phyloP scores from a whole-genome alignment of 35 echinoderm and acorn worm species.

The Strongylocentrotus purpuratus region DNA sequence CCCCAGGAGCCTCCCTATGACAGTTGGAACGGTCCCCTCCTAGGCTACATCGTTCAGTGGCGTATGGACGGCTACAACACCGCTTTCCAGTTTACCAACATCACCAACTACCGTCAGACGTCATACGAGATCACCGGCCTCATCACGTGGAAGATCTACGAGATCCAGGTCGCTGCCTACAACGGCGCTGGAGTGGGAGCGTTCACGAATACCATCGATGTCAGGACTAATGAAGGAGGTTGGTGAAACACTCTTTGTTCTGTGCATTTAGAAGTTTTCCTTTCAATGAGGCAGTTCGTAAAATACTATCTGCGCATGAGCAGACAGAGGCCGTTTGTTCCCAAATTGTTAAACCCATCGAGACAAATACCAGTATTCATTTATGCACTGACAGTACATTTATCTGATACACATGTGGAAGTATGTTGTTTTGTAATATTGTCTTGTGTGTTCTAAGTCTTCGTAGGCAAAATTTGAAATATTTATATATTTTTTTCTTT shows the following conservation, averaged over 20 bases:
- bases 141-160: constrained; percentile 82
- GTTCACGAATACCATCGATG: constrained; percentile 62
- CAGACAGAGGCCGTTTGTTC: no score
- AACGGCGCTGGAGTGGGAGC: constrained; percentile 80
- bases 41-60: constrained; percentile 74
- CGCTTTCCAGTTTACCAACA: constrained; percentile 44
- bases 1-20: constrained; percentile 88
- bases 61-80: constrained; percentile 72
- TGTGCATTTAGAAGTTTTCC: not conserved
- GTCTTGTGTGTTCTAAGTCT: no score
- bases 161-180: constrained; percentile 87
- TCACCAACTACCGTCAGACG: constrained; percentile 72
- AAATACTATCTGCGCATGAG: no score
- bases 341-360: no score
- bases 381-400: no score
- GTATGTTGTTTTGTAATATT: no score
- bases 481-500: no score
- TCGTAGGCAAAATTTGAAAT: no score
- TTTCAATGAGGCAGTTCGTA: no score
- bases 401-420: no score
- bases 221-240: constrained; percentile 92
- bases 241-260: not conserved
- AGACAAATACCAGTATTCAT: no score
- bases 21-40: constrained; percentile 80
- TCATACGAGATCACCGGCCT: constrained; percentile 69